Conservation (phyloP, 2,888 invertebrate species). For the Chromoteleia sp. region DNA sequence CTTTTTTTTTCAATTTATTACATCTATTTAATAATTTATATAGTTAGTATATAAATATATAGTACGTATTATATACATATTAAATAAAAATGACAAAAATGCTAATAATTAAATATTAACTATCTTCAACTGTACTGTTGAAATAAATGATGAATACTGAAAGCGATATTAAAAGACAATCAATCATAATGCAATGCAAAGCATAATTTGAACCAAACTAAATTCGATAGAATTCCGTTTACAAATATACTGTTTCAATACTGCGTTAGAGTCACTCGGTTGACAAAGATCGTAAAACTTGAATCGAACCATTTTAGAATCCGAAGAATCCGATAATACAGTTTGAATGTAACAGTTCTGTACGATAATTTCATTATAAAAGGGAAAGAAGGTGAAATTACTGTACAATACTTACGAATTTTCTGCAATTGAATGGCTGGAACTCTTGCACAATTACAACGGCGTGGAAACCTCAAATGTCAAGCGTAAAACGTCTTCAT, state of each 20-base stretch:
- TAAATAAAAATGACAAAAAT: no score
- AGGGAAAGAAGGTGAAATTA: constrained; percentile 8
- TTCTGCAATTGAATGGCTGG: constrained; percentile 1
- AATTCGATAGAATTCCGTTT: constrained; percentile 8
- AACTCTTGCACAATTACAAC: constrained; percentile 12
- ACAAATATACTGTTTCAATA: constrained; percentile 21
- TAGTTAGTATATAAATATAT: no score
- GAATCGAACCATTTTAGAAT: constrained; percentile 36
- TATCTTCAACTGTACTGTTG: no score
- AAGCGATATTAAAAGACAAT: no score
- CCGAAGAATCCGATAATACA: constrained; percentile 26
- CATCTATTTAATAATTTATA: no score
- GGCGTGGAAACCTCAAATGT: constrained; percentile 19
- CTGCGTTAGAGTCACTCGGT: constrained; percentile 10
- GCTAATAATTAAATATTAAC: no score
- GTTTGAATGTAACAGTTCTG: constrained; percentile 12
- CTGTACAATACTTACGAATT: constrained; percentile 5
- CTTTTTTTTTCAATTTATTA: no score
- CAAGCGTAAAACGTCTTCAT: constrained; percentile 20
- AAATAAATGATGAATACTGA: no score
- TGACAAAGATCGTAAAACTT: constrained; percentile 39
- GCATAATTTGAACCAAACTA: not conserved
- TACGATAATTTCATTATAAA: constrained; percentile 25
- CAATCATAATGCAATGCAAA: no score
- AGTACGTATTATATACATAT: no score